phyloP scores from a whole-genome alignment of 2,888 invertebrate species.

The Seira musarum region DNA sequence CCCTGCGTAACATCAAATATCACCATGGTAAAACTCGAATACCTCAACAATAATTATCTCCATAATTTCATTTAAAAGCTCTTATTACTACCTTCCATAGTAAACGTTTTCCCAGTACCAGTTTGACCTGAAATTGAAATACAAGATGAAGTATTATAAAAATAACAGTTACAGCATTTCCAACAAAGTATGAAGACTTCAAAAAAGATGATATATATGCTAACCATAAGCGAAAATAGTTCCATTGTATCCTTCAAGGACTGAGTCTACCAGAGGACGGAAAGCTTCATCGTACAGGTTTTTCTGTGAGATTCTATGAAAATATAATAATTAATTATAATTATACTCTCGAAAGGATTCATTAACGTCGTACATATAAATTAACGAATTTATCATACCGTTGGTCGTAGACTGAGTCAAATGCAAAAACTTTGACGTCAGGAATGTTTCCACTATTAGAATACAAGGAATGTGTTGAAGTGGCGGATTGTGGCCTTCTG shows the following conservation, averaged over 20 bases:
- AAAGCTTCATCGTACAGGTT: conserved; percentile 97
- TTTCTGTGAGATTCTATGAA: conserved; percentile 84
- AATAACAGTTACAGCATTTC: background rate
- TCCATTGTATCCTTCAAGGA: conserved; percentile 97
- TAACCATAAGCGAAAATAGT: conserved; percentile 98
- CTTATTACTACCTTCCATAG: conserved; percentile 80
- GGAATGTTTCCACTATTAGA: conserved; percentile 54
- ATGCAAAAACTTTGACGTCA: conserved; percentile 88
- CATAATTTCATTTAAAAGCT: too few species aligned
- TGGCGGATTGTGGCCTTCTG: conserved; percentile 79
- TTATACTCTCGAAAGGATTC: background rate
- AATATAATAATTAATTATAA: conserved; percentile 65
- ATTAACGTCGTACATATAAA: background rate
- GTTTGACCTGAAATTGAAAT: conserved; percentile 84
- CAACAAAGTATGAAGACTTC: background rate
- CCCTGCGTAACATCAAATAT: too few species aligned
- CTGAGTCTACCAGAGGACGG: conserved; percentile 93
- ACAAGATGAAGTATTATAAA: too few species aligned
- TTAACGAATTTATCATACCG: conserved; percentile 74
- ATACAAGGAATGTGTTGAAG: conserved; percentile 50
- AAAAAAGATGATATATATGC: background rate
- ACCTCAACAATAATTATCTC: too few species aligned
- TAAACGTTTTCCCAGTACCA: conserved; percentile 89
- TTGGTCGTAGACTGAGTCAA: conserved; percentile 97
- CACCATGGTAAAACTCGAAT: too few species aligned